Evolutionary conservation across 1,140 invertebrate genomes (phyloP), one percentile per base, ranked within the genome.

Genomic region (Halictus rubicundus): DNA sequence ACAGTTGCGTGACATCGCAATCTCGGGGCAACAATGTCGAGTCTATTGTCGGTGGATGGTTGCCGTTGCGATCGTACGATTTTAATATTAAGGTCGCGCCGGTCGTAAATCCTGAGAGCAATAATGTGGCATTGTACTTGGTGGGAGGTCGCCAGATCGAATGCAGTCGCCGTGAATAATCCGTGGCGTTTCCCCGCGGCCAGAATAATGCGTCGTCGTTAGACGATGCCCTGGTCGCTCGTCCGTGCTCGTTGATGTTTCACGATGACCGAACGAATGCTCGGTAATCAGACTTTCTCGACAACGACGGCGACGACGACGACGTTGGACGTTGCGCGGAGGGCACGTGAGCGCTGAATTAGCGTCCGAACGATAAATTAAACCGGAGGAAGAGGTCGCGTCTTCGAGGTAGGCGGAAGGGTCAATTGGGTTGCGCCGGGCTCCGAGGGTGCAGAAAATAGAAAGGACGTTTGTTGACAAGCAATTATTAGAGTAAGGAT

Each of bases 101-200:
- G 57, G 8, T 68, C 71, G 59, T 80, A 80, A 80, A 80, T 76
- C 57, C 65, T 23, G 23, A 46, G 14, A 32, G 72, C 65, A 63
- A 80, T 80, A 80, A 80, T 68, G 78, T 65, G 42, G 42, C 37
- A 80, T 80, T 80, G 72, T 80, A 42, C 72, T 76, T 73, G 32
- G 54, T 76, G 72, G 64, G 78, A 80, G 72, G 72, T 80, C 72
- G 72, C 25, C 64, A 68, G 78, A 80, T 78, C 78, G 71, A 78
- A 73, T 78, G 60, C 69, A 65, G 25, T n/a, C 70, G 63, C 32
- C 64, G 73, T 78, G 66, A 68, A 78, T 78, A 79, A 74, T 79
- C 64, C 69, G 21, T n/a, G 61, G 70, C 69, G 70, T 79, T 79
- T 73, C 61, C 69, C 54, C 32, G 37, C 42, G 10, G 12, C 37